Evolutionary conservation across 2,888 invertebrate genomes (phyloP), one percentile per base, ranked within the genome.

Genomic region (Rhagophthalmus giganteus): DNA sequence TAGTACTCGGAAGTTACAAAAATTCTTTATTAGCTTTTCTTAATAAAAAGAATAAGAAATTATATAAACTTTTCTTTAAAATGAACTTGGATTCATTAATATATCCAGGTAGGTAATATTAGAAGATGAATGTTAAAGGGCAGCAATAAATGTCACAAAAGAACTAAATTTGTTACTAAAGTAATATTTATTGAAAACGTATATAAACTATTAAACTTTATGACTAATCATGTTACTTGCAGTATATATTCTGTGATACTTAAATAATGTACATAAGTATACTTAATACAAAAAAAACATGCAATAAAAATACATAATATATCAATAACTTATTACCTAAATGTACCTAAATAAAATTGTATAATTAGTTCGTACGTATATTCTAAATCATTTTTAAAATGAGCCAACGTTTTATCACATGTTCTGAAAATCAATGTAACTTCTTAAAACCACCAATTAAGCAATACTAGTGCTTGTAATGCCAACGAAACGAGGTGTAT

Each of bases 361-460:
- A 7, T 20, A 20, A 20, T 20, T 7, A 20, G 20, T 7, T 20
- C 7, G 7, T 20, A 20, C 4, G 20, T 20, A 20, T 7, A 20
- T 20, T 5, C 3, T 20, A 20, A 3, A 20, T 7, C 7, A 20
- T 20, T 5, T 5, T 10, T 8, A 11, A 20, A 46, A 12, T 47
- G 47, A 47, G 47, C 47, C 39, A 39, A 47, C 10, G 9, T 27
- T 39, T 47, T 47, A 47, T 47, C 47, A 47, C 47, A 47, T 31
- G 38, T 47, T 33, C 13, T 33, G 16, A 47, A 25, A 47, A 45
- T 35, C 20, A 13, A 31, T 45, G 27, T 9, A 25, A 25, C 27
- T 10, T 11, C 15, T 12, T 26, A 31, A 14, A 2, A 26, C 8
- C 35, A 32, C 12, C 9, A 28, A 14, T 28, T 28, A 20, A 35